Conservation (phyloP, 37 sponge, comb jelly and placozoan species). For the Ianthella basta region DNA sequence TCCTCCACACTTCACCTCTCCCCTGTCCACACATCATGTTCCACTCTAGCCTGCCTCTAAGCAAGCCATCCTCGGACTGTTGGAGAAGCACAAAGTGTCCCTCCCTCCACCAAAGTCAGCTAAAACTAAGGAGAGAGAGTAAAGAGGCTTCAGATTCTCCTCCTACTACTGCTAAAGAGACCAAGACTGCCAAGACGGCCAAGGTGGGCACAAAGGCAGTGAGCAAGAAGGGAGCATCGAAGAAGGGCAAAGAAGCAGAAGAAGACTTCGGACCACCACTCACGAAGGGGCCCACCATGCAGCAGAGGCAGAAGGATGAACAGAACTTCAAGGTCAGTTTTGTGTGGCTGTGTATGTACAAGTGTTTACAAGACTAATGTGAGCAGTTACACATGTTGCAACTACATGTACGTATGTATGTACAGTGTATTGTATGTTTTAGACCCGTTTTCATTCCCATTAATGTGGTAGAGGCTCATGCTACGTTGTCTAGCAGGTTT, state of each 20-base stretch:
- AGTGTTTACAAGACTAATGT: no score
- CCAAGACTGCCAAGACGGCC: not conserved
- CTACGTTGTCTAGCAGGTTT: no score
- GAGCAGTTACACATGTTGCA: no score
- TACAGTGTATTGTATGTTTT: not conserved
- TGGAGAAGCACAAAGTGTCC: slow-evolving; percentile 61
- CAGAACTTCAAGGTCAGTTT: slow-evolving; percentile 63
- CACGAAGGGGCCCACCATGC: slow-evolving; percentile 45
- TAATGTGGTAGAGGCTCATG: no score
- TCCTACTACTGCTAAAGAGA: not conserved
- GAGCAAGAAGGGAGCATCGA: no score
- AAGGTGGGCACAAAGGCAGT: no score
- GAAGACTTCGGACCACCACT: slow-evolving; percentile 44
- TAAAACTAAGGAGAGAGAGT: slow-evolving; percentile 9
- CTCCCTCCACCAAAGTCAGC: slow-evolving; percentile 21
- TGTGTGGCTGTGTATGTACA: no score
- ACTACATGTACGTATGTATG: not conserved
- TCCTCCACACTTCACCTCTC: no score
- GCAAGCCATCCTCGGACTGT: slow-evolving; percentile 47
- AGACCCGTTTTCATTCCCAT: no score
- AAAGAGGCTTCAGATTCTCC: not conserved
- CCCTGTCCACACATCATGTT: not conserved
- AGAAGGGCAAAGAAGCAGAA: slow-evolving; percentile 1
- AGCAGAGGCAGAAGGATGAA: slow-evolving; percentile 73
- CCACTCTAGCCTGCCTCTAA: slow-evolving; percentile 64